Evolutionary conservation across 2,888 invertebrate genomes (phyloP).

Genomic region (Brachylomia viminalis): DNA sequence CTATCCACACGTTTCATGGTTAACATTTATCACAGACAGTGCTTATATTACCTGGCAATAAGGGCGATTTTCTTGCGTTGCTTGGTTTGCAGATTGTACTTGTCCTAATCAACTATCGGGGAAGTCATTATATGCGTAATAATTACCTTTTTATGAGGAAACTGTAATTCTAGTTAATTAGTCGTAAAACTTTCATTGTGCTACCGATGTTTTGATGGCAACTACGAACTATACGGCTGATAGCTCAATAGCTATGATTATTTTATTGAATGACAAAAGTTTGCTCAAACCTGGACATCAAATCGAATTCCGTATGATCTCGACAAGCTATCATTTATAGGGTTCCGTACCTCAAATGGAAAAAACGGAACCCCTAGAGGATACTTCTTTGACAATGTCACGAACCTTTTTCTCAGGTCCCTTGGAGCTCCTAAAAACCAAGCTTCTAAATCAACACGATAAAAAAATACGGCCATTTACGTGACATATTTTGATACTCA

Average conservation of each 20-base stretch:
- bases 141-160: constrained; percentile 24
- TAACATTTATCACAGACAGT: too few species aligned
- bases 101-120: background rate
- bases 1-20: too few species aligned
- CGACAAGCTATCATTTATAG: background rate
- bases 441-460: background rate
- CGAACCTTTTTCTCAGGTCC: background rate
- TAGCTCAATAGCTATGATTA: background rate
- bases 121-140: constrained; percentile 5
- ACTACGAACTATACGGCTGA: too few species aligned
- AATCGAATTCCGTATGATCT: background rate
- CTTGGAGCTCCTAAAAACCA: background rate
- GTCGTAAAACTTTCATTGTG: constrained; percentile 1
- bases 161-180: constrained; percentile 13
- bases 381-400: background rate
- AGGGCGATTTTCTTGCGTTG: background rate
- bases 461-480: background rate
- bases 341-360: background rate
- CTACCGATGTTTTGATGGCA: constrained; percentile 1
- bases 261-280: background rate
- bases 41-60: background rate
- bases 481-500: background rate
- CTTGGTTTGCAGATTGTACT: background rate
- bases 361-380: background rate
- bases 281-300: background rate